Conservation (phyloP, 1,140 invertebrate genomes). For the Trachelipus rathkii region DNA sequence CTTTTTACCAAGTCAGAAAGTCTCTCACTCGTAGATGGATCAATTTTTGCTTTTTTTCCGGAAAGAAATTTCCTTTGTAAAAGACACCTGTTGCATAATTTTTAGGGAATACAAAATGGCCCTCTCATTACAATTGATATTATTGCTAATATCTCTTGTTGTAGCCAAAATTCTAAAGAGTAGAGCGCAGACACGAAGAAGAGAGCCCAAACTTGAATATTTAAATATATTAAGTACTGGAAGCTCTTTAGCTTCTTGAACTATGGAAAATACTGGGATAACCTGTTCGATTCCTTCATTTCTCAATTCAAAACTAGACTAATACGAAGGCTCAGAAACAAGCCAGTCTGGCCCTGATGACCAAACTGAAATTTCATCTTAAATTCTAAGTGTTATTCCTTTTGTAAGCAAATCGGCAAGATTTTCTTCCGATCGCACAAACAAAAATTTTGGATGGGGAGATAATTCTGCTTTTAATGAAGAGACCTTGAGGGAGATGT, state of each 20-base stretch:
- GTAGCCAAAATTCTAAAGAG: not conserved
- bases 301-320: not conserved
- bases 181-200: not conserved
- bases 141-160: not conserved
- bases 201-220: conserved; percentile 8
- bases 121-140: not conserved
- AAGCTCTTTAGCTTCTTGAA: too few relatives aligned
- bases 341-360: not conserved
- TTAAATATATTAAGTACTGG: not conserved
- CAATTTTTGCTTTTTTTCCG: not conserved
- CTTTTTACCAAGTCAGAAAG: not conserved
- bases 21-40: not conserved
- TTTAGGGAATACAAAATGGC: not conserved
- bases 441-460: not conserved
- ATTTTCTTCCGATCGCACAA: not conserved
- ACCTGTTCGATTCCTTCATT: not conserved
- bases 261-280: not conserved
- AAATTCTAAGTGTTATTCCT: not conserved
- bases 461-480: not conserved
- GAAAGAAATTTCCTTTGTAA: not conserved
- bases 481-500: not conserved
- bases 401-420: not conserved
- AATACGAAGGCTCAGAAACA: not conserved
- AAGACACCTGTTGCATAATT: not conserved
- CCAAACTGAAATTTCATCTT: not conserved